These are phyloP conservation scores for Podarcis lilfordi DNA, from an alignment of 2,797 vertebrate genomes.

Conservation along the genomic window DNA sequence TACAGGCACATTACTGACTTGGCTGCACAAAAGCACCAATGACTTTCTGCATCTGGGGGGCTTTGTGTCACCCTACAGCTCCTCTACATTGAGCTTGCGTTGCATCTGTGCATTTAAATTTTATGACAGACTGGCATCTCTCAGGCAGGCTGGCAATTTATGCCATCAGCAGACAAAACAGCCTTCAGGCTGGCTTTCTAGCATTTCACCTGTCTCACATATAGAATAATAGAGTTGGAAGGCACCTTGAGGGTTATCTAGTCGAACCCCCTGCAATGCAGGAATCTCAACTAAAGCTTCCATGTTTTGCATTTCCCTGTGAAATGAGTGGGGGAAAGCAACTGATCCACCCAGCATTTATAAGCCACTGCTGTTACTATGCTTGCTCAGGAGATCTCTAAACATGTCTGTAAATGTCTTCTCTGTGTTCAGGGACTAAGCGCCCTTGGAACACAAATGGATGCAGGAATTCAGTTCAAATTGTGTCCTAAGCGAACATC, in stretches of 20 bases:
- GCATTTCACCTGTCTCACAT: neutral
- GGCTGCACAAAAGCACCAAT: conserved; percentile 29
- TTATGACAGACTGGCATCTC: neutral
- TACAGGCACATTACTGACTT: conserved; percentile 46
- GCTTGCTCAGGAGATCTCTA: too few relatives aligned
- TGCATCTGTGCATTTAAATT: conserved; percentile 1
- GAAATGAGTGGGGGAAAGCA: rapidly evolving
- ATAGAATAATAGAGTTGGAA: too few relatives aligned
- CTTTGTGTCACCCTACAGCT: neutral
- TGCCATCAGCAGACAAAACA: neutral
- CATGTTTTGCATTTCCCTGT: neutral
- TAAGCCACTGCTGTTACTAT: neutral
- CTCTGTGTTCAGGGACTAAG: too few relatives aligned
- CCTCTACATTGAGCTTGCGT: conserved; percentile 14
- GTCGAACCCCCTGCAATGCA: too few relatives aligned
- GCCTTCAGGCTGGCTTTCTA: neutral
- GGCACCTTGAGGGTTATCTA: too few relatives aligned
- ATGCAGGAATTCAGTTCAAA: too few relatives aligned
- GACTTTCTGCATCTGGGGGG: conserved; percentile 3
- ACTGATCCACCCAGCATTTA: neutral
- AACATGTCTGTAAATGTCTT: too few relatives aligned
- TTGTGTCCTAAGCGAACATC: too few relatives aligned
- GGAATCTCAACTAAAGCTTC: too few relatives aligned
- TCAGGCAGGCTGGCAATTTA: neutral
- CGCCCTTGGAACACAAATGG: too few relatives aligned